A percentile compares a stretch with the other conserved stretches of the same genome.
phyloP scores from a whole-genome alignment of 2,888 invertebrate species.

The Pristionchus mayeri region DNA sequence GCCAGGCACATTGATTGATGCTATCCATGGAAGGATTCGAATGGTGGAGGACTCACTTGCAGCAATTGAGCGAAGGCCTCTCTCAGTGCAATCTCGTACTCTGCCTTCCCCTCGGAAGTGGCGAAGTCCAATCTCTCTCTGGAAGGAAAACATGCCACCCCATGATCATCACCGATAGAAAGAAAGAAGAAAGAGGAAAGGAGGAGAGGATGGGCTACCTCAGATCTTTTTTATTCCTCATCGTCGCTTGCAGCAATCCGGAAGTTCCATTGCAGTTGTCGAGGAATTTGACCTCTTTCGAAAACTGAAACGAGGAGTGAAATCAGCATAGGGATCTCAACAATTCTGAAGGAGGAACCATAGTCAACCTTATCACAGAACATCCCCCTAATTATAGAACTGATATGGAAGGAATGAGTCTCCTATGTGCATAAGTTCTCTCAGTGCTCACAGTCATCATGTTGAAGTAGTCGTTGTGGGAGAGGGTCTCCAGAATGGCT shows the following conservation, averaged over 20 bases:
- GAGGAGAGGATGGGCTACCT: too few species aligned
- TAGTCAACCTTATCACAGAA: too few species aligned
- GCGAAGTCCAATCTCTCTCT: conserved; percentile 80
- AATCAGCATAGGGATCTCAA: too few species aligned
- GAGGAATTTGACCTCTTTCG: conserved; percentile 84
- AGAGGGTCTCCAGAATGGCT: conserved; percentile 92
- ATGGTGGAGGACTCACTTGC: conserved; percentile 2
- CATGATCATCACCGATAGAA: too few species aligned
- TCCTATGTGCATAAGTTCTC: too few species aligned
- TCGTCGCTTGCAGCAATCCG: conserved; percentile 88
- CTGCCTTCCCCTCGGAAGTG: conserved; percentile 86
- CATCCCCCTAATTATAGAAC: too few species aligned
- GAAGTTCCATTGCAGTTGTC: conserved; percentile 86
- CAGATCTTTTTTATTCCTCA: conserved; percentile 77
- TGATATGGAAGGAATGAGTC: too few species aligned
- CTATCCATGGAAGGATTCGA: not conserved
- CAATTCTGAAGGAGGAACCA: too few species aligned
- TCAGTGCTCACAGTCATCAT: conserved; percentile 85
- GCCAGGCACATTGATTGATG: not conserved
- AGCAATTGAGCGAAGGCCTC: conserved; percentile 83
- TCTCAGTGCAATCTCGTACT: conserved; percentile 87
- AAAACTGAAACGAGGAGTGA: conserved; percentile 79
- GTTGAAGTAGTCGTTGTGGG: conserved; percentile 97
- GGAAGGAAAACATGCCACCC: not conserved
- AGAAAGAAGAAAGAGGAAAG: too few species aligned